These are phyloP conservation scores for Perdita meconis DNA, from an alignment of 2,888 invertebrate genomes.

Conservation along the genomic window DNA sequence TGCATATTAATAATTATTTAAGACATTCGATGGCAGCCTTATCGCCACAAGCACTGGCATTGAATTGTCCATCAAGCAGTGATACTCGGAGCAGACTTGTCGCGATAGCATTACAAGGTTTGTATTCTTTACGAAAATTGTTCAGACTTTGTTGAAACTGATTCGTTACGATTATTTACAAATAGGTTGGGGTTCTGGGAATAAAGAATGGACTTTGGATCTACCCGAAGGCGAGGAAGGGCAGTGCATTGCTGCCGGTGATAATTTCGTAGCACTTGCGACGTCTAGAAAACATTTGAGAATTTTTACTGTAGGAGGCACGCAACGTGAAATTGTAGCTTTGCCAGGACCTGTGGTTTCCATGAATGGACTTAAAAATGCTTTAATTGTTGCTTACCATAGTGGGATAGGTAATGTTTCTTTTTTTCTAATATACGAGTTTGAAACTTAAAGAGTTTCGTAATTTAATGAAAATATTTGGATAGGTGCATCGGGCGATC, in stretches of 20 bases:
- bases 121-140: constrained; percentile 8
- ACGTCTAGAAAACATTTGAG: constrained; percentile 91
- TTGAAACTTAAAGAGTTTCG: too few relatives aligned
- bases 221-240: constrained; percentile 93
- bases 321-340: constrained; percentile 91
- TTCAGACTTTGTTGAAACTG: constrained; percentile 3
- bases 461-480: constrained; percentile 24
- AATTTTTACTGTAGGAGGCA: constrained; percentile 94
- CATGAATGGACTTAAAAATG: constrained; percentile 87
- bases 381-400: constrained; percentile 89
- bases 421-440: not conserved
- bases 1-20: constrained; percentile 94
- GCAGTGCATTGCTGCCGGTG: constrained; percentile 87
- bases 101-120: constrained; percentile 80
- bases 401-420: constrained; percentile 84
- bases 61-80: constrained; percentile 87
- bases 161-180: constrained; percentile 3
- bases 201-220: constrained; percentile 94
- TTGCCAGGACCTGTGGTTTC: constrained; percentile 91
- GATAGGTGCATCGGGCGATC: constrained; percentile 85
- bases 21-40: constrained; percentile 95
- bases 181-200: constrained; percentile 86
- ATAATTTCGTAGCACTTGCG: constrained; percentile 91
- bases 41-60: constrained; percentile 91
- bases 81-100: constrained; percentile 87